These are phyloP conservation scores for Gnathonemus longibarbis DNA, from an alignment of 2,113 vertebrate genomes.

Conservation along the genomic window DNA sequence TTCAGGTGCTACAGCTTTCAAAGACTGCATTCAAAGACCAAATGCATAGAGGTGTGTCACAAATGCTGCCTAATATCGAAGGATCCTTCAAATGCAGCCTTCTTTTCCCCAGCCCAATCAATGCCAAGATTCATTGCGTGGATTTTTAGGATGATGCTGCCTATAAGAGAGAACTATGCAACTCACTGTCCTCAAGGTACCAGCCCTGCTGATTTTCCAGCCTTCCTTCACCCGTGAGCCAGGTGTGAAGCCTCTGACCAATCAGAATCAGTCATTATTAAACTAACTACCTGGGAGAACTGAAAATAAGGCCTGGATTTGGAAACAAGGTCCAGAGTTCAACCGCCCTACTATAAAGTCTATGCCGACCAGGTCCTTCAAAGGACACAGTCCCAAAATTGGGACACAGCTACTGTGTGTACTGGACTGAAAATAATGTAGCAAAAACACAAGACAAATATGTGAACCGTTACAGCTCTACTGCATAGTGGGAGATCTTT, in stretches of 20 bases:
- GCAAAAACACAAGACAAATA: background rate
- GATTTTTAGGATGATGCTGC: background rate
- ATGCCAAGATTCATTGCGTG: background rate
- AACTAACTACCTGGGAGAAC: too few relatives aligned
- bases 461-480: background rate
- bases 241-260: too few relatives aligned
- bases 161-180: background rate
- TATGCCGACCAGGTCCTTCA: background rate
- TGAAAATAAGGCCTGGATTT: too few relatives aligned
- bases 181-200: too few relatives aligned
- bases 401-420: background rate
- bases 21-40: background rate
- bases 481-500: background rate
- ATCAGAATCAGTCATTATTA: too few relatives aligned
- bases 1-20: background rate
- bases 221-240: too few relatives aligned
- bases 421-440: background rate
- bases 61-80: background rate
- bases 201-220: too few relatives aligned
- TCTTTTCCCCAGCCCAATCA: background rate
- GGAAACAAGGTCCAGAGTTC: too few relatives aligned
- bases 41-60: background rate
- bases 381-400: background rate
- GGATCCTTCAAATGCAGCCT: background rate
- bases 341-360: background rate